Evolutionary conservation across 2,797 vertebrate genomes (phyloP).

Genomic region (Brachymystax lenok): DNA sequence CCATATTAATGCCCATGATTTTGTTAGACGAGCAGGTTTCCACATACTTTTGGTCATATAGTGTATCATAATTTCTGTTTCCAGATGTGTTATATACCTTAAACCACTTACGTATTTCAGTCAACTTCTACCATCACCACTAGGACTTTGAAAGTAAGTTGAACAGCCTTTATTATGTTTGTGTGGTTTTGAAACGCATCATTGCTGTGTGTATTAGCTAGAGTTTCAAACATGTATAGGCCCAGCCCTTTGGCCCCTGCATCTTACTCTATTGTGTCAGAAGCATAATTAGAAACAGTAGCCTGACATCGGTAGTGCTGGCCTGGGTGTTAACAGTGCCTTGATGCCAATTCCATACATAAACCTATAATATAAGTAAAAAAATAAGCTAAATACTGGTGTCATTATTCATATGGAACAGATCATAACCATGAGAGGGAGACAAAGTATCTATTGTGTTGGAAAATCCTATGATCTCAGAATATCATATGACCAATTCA

Average conservation of each 20-base stretch:
- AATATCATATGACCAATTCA: too few species aligned
- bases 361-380: too few species aligned
- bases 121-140: conserved; percentile 68
- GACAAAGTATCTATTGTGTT: background rate
- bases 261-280: background rate
- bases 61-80: conserved; percentile 22
- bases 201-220: conserved; percentile 2
- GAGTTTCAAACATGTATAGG: background rate
- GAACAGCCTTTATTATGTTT: conserved; percentile 34
- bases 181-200: background rate
- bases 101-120: conserved; percentile 77
- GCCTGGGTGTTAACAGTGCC: background rate
- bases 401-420: background rate
- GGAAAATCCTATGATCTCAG: background rate
- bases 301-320: background rate
- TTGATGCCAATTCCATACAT: too few species aligned
- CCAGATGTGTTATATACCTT: conserved; percentile 41
- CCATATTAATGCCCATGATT: too few species aligned
- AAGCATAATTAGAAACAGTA: background rate
- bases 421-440: background rate
- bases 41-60: too few species aligned
- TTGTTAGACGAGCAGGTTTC: too few species aligned
- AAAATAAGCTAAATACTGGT: too few species aligned
- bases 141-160: conserved; percentile 75
- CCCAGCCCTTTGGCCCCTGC: background rate